Evolutionary conservation across 2,888 invertebrate species (phyloP).

Genomic region (Lucinisca nassula): DNA sequence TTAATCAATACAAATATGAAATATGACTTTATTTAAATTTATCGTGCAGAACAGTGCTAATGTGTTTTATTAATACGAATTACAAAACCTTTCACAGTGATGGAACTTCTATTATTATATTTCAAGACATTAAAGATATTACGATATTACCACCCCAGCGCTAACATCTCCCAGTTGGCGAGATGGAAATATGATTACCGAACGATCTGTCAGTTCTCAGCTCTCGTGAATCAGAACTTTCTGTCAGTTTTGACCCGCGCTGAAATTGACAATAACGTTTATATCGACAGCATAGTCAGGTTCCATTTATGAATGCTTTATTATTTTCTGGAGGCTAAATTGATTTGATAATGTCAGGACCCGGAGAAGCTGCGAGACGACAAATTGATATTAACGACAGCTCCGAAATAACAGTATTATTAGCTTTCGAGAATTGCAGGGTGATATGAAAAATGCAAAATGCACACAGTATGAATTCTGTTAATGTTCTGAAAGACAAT

Average conservation of each 20-base stretch:
- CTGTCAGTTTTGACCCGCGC: constrained; percentile 53
- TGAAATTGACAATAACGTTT: constrained; percentile 73
- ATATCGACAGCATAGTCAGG: constrained; percentile 64
- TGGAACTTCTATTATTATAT: constrained; percentile 61
- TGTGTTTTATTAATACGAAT: constrained; percentile 72
- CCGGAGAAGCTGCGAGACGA: constrained; percentile 45
- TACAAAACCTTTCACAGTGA: constrained; percentile 70
- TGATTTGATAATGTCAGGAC: constrained; percentile 69
- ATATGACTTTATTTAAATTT: constrained; percentile 70
- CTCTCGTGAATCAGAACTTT: constrained; percentile 45
- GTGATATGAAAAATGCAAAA: constrained; percentile 48
- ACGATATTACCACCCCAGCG: constrained; percentile 5
- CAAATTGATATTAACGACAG: constrained; percentile 72
- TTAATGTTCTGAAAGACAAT: constrained; percentile 46
- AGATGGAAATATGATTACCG: constrained; percentile 53
- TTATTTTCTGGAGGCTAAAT: constrained; percentile 71
- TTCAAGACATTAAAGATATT: constrained; percentile 57
- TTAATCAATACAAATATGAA: constrained; percentile 58
- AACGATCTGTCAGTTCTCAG: constrained; percentile 52
- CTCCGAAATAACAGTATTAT: constrained; percentile 44
- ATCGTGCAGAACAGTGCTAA: constrained; percentile 59
- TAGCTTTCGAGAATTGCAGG: constrained; percentile 15
- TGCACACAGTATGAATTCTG: constrained; percentile 59
- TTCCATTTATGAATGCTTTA: constrained; percentile 73
- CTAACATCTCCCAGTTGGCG: constrained; percentile 13